Conservation (phyloP, 1,140 invertebrate genomes). For the Lucilia sericata region DNA sequence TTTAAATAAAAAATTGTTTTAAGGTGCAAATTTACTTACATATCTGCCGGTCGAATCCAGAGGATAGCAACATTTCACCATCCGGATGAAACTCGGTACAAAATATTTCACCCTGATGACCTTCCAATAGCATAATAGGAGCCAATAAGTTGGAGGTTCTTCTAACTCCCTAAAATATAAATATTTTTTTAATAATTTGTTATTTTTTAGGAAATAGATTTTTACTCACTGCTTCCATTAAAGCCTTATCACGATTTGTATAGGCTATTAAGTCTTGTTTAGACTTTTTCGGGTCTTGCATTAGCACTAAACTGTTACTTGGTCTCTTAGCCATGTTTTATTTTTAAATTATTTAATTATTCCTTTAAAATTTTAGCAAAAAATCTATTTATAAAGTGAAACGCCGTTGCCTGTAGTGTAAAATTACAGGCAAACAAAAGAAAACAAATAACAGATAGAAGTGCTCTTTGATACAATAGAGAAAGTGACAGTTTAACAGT, state of each 20-base stretch:
- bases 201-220: conserved; percentile 55
- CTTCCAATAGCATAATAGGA: conserved; percentile 97
- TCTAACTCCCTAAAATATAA: conserved; percentile 70
- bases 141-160: conserved; percentile 90
- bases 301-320: conserved; percentile 70
- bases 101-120: conserved; percentile 97
- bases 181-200: conserved; percentile 83
- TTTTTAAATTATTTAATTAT: conserved; percentile 50
- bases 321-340: conserved; percentile 57
- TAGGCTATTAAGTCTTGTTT: conserved; percentile 73
- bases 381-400: background rate
- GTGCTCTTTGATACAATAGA: no score
- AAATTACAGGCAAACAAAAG: background rate
- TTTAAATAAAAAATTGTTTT: no score
- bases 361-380: conserved; percentile 18
- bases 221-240: conserved; percentile 63
- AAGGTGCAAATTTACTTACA: conserved; percentile 75
- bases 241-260: conserved; percentile 64
- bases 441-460: conserved; percentile 37
- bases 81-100: conserved; percentile 95
- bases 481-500: background rate
- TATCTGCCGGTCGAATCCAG: conserved; percentile 97
- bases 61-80: conserved; percentile 91
- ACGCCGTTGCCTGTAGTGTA: background rate
- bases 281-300: conserved; percentile 74